Percentiles rank a stretch among this genome's conserved stretches.
Conservation (phyloP, 2,113 vertebrate genomes). For the Ammodytes marinus region DNA sequence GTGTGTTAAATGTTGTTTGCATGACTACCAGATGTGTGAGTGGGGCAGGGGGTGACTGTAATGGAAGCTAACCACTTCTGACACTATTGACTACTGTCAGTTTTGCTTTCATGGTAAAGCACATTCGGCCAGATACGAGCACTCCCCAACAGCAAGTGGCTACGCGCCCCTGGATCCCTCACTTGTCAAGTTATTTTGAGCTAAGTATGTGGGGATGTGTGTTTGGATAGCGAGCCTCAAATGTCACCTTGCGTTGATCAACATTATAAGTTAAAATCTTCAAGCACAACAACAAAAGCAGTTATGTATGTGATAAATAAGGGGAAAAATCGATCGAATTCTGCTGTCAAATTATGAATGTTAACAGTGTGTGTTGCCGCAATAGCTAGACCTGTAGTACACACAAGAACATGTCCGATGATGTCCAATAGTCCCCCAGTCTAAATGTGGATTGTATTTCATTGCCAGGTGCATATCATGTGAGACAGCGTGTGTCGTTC, state of each 20-base stretch:
- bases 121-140: slow-evolving; percentile 26
- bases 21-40: slow-evolving; percentile 73
- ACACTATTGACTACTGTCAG: slow-evolving; percentile 65
- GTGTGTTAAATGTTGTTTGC: slow-evolving; percentile 70
- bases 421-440: background rate
- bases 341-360: background rate
- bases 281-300: slow-evolving; percentile 5
- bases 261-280: slow-evolving; percentile 12
- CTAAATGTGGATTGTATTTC: slow-evolving; percentile 36
- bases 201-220: slow-evolving; percentile 41
- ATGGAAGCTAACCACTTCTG: slow-evolving; percentile 73
- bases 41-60: slow-evolving; percentile 39
- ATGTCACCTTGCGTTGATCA: slow-evolving; percentile 49
- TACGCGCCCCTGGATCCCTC: slow-evolving; percentile 54
- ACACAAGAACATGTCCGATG: background rate
- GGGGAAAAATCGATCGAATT: background rate
- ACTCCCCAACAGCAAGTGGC: slow-evolving; percentile 46
- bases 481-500: slow-evolving; percentile 17
- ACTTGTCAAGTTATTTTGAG: slow-evolving; percentile 69
- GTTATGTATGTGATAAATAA: background rate
- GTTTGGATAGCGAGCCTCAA: slow-evolving; percentile 61
- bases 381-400: background rate
- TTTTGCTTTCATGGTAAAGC: slow-evolving; percentile 64
- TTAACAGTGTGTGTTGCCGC: background rate
- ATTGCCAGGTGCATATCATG: slow-evolving; percentile 33